These are phyloP conservation scores for Rallus limicola DNA, from an alignment of 2,113 vertebrate species.

Conservation along the genomic window DNA sequence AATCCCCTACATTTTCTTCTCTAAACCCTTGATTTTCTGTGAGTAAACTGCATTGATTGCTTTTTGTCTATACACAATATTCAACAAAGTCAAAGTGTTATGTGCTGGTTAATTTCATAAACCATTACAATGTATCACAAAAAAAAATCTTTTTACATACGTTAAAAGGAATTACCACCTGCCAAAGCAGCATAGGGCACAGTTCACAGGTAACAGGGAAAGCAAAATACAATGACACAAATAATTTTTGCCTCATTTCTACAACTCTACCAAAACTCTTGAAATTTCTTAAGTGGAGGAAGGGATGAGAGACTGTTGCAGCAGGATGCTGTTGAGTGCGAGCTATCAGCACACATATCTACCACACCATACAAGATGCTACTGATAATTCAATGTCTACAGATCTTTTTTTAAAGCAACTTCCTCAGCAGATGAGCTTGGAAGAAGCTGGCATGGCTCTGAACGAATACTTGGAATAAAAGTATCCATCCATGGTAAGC, in stretches of 20 bases:
- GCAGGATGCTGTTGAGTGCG: not conserved
- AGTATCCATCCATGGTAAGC: not conserved
- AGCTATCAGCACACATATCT: not conserved
- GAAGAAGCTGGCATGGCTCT: not conserved
- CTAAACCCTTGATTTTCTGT: not conserved
- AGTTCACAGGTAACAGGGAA: not conserved
- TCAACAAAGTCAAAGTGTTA: not conserved
- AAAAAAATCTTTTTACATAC: not conserved
- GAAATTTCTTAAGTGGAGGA: not conserved
- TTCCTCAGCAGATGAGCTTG: not conserved
- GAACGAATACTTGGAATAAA: not conserved
- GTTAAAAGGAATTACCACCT: not conserved
- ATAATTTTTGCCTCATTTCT: not conserved
- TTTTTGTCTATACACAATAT: not conserved
- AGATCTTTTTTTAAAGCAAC: not conserved
- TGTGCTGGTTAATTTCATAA: not conserved
- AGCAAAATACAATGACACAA: not conserved
- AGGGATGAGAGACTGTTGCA: not conserved
- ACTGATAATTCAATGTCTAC: not conserved
- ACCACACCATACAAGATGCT: not conserved
- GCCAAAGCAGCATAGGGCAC: not conserved
- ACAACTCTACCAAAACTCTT: not conserved
- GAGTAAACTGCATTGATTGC: not conserved
- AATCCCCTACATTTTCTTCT: not conserved
- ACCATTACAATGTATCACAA: not conserved